Percentiles rank a stretch among this genome's conserved stretches.
Conservation (phyloP, 2,888 invertebrate species). For the Cactoblastis cactorum region DNA sequence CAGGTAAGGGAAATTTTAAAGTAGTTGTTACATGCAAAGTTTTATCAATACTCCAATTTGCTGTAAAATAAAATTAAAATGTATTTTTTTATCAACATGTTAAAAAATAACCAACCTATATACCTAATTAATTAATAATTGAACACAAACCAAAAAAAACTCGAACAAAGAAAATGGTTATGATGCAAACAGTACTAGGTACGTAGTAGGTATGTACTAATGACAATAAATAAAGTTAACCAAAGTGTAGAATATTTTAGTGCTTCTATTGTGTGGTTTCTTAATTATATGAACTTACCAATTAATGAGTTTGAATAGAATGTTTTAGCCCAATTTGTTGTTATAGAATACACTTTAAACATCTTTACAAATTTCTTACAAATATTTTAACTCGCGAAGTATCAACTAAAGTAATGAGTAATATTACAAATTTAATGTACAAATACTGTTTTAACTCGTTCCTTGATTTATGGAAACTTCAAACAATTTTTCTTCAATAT, state of each 20-base stretch:
- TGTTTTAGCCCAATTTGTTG: background rate
- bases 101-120: background rate
- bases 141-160: too few species aligned
- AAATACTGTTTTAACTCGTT: too few species aligned
- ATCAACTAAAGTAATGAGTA: too few species aligned
- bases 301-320: conserved; percentile 1
- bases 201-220: background rate
- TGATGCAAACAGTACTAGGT: background rate
- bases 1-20: conserved; percentile 75
- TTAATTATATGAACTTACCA: background rate
- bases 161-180: background rate
- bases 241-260: background rate
- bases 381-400: too few species aligned
- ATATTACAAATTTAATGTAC: too few species aligned
- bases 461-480: too few species aligned
- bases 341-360: conserved; percentile 4
- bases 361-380: background rate
- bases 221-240: too few species aligned
- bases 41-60: conserved; percentile 46
- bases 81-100: background rate
- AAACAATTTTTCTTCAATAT: too few species aligned
- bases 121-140: too few species aligned
- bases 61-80: conserved; percentile 21
- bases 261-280: background rate
- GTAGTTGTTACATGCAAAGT: conserved; percentile 67